These are phyloP conservation scores for Masticophis lateralis DNA, from an alignment of 2,797 vertebrate genomes.

Conservation along the genomic window DNA sequence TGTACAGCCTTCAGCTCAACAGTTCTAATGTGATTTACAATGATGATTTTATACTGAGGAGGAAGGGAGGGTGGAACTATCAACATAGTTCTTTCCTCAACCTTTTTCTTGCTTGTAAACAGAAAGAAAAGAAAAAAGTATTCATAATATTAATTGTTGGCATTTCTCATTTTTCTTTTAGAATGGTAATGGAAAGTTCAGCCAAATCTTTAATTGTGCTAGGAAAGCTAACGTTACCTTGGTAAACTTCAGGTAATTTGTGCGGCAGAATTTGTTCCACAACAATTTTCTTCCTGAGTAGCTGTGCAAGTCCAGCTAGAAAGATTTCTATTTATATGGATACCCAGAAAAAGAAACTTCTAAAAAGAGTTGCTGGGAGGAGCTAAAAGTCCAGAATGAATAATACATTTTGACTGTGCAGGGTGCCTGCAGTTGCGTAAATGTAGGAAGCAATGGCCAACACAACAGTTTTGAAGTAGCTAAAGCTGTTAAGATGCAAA, in stretches of 20 bases:
- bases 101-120: neutral
- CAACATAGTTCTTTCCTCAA: neutral
- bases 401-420: neutral
- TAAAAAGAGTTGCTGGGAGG: neutral
- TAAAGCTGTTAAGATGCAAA: neutral
- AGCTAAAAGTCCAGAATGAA: neutral
- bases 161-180: neutral
- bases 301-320: neutral
- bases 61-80: neutral
- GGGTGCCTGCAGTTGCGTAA: neutral
- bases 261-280: neutral
- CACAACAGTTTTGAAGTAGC: neutral
- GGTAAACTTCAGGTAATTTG: neutral
- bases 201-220: neutral
- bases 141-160: neutral
- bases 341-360: neutral
- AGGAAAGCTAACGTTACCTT: slow-evolving; percentile 3
- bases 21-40: neutral
- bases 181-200: neutral
- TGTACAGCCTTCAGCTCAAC: neutral
- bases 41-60: neutral
- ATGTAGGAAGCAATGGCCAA: neutral
- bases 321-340: neutral
- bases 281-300: neutral
- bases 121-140: neutral